Evolutionary conservation across 2,797 vertebrate genomes (phyloP), one percentile per base, ranked within the genome.

Genomic region (Amniataba percoides): DNA sequence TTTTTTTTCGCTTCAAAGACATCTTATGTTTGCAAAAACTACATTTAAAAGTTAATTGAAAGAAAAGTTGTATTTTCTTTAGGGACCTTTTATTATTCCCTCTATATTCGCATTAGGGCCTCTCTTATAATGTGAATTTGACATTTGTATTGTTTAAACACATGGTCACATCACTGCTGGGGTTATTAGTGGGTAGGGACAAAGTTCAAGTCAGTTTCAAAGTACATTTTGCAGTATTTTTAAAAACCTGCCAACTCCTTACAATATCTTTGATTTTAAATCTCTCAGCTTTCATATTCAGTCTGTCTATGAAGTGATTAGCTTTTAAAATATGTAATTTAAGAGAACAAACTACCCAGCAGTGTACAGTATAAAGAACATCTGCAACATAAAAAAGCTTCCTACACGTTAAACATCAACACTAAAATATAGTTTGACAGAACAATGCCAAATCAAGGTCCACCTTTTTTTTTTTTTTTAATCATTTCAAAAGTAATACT

Each of bases 131-230:
- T 56, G 23, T 46, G 7, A 43, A 45, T 19, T 34, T 19, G 9
- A 27, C 11, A 4, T 25, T 19, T 66, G 9, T 66, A 12, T 2
- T 18, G 43, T 55, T 43, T n/a, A 12, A 19, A 40, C 64, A 52
- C 34, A 27, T 39, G 2, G 7, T 59, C 4, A 70, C 21, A 13
- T 0, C 25, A 39, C 34, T 23, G 75, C 58, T 19, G 56, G 1
- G 39, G 18, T 63, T 48, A 66, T 57, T 57, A 52, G 25, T 2
- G 15, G 14, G 6, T 0, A 0, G 25, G 55, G 36, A 23, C 74
- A 75, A 65, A 74, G 65, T 40, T 67, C 48, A 68, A n/a, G 9
- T 59, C 13, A 56, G 48, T 10, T 53, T 36, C 11, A 34, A 53
- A 31, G n/a, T 31, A 27, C 5, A 31, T 31, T 31, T 31, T 31